Percentiles rank a stretch among this genome's conserved stretches.
These are phyloP conservation scores for Caenorhabditis macrosperma DNA, from an alignment of 2,888 invertebrate species.

Conservation along the genomic window DNA sequence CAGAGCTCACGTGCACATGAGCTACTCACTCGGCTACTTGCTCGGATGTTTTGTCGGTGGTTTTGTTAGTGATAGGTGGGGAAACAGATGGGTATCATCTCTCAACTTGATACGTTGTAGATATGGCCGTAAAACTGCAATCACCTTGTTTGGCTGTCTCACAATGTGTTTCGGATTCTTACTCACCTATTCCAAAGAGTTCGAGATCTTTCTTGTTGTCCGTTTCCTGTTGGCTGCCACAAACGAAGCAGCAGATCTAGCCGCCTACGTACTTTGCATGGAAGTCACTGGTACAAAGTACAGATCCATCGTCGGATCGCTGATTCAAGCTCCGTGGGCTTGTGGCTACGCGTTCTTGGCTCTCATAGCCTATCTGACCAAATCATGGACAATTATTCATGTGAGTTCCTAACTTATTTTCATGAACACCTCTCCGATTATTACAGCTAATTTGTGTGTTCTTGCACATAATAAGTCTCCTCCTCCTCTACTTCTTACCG, in stretches of 20 bases:
- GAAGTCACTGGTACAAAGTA: slow-evolving; percentile 80
- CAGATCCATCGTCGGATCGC: slow-evolving; percentile 79
- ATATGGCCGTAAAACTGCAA: slow-evolving; percentile 79
- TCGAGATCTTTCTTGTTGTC: slow-evolving; percentile 77
- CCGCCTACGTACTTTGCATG: slow-evolving; percentile 80
- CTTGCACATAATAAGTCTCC: slow-evolving; percentile 74
- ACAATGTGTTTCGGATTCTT: slow-evolving; percentile 78
- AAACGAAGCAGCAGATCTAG: slow-evolving; percentile 80
- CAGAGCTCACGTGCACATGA: slow-evolving; percentile 78
- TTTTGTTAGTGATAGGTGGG: slow-evolving; percentile 74
- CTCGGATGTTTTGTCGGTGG: slow-evolving; percentile 78
- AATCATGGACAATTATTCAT: slow-evolving; percentile 78
- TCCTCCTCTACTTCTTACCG: slow-evolving; percentile 72
- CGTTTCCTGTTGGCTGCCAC: slow-evolving; percentile 78
- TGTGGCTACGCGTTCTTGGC: slow-evolving; percentile 80
- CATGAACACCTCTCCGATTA: background rate
- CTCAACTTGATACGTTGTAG: slow-evolving; percentile 44
- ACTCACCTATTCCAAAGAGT: slow-evolving; percentile 72
- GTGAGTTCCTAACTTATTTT: slow-evolving; percentile 42
- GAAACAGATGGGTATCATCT: background rate
- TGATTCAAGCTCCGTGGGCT: slow-evolving; percentile 80
- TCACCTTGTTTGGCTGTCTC: slow-evolving; percentile 74
- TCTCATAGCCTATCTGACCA: slow-evolving; percentile 76
- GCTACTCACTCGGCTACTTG: slow-evolving; percentile 79
- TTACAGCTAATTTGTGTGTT: slow-evolving; percentile 72